phyloP scores from a whole-genome alignment of 2,888 invertebrate species.

The Drymonia ruficornis region DNA sequence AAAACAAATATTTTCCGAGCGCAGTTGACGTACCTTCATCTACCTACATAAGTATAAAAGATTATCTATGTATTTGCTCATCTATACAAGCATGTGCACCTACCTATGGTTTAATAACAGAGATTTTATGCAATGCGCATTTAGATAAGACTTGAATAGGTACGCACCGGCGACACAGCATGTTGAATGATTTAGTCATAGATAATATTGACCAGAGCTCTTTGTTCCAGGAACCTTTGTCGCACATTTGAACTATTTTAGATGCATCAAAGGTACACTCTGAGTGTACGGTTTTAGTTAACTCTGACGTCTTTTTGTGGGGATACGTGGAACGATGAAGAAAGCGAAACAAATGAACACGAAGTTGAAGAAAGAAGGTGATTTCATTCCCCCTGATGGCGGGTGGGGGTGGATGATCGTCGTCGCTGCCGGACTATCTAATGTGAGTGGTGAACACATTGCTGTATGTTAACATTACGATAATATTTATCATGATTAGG shows the following conservation, averaged over 20 bases:
- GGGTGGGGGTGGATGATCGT: conserved; percentile 92
- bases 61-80: too few relatives aligned
- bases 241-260: conserved; percentile 19
- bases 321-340: conserved; percentile 48
- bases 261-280: conserved; percentile 44
- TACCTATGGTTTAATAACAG: conserved; percentile 20
- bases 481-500: too few relatives aligned
- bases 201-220: conserved; percentile 32
- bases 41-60: too few relatives aligned
- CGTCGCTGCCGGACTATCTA: conserved; percentile 88
- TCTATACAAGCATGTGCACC: background rate
- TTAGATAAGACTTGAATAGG: conserved; percentile 25
- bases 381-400: conserved; percentile 89
- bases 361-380: conserved; percentile 74
- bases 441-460: conserved; percentile 82
- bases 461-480: too few relatives aligned
- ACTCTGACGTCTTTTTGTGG: conserved; percentile 11
- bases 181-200: conserved; percentile 26
- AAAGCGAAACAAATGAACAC: conserved; percentile 54
- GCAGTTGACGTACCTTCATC: background rate
- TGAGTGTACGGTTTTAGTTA: conserved; percentile 32
- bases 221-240: conserved; percentile 34
- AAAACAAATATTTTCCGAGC: background rate
- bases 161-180: conserved; percentile 17
- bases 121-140: conserved; percentile 23